Evolutionary conservation across 35 echinoderm and acorn worm species (phyloP).

Genomic region (Apostichopus japonicus): DNA sequence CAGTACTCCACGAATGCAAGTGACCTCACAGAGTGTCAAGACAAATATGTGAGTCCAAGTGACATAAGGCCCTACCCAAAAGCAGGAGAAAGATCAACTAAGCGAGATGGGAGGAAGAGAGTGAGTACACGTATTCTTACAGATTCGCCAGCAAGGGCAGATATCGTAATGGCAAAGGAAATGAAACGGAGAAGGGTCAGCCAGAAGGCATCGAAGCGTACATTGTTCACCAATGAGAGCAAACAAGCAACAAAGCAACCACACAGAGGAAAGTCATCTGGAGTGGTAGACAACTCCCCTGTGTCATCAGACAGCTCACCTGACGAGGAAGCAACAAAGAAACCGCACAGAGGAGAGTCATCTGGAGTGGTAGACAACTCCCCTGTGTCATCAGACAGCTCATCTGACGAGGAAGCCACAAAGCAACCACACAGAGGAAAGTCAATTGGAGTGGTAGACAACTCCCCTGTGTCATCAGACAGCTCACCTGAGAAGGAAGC

Average conservation of each 20-base stretch:
- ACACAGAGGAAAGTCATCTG: not conserved
- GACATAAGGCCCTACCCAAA: not conserved
- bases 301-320: not conserved
- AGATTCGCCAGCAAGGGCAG: constrained; percentile 4
- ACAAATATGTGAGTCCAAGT: not conserved
- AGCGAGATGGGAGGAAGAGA: not conserved
- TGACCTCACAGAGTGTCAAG: not conserved
- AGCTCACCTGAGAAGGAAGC: too few species aligned
- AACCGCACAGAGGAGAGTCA: not conserved
- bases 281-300: not conserved
- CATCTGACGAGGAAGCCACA: not conserved
- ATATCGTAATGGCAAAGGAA: not conserved
- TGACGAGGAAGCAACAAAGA: not conserved
- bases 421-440: too few species aligned
- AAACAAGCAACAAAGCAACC: not conserved
- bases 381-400: not conserved
- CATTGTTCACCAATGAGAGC: constrained; percentile 12
- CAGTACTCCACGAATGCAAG: not conserved
- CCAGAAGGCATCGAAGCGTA: not conserved
- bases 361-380: not conserved
- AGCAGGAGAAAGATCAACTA: not conserved
- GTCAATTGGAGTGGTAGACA: too few species aligned
- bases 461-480: too few species aligned
- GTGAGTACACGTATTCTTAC: not conserved
- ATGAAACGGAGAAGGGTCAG: not conserved